These are phyloP conservation scores for Phalacrocorax pelagicus DNA, from an alignment of 2,113 vertebrate genomes.

Conservation along the genomic window DNA sequence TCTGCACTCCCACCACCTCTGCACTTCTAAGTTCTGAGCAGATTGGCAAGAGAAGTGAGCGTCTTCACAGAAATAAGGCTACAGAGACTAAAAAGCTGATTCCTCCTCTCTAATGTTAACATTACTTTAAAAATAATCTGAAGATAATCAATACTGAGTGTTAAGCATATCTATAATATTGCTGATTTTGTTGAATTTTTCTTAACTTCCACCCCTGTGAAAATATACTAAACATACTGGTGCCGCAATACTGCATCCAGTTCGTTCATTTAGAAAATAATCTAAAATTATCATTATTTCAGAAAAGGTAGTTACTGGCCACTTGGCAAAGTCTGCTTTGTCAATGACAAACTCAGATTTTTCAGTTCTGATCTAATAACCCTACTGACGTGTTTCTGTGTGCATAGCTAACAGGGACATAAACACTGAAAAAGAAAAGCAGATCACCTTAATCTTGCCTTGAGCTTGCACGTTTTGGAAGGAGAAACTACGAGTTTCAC, in stretches of 20 bases:
- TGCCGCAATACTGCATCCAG: neutral
- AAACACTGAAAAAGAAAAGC: fast-evolving
- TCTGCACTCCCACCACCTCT: neutral
- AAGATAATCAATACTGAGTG: neutral
- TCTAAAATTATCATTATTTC: neutral
- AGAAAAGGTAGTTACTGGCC: neutral
- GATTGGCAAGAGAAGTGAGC: neutral
- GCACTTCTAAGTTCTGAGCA: neutral
- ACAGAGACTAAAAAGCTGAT: neutral
- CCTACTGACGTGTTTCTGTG: neutral
- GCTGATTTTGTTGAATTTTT: neutral
- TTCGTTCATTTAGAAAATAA: neutral
- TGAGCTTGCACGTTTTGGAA: neutral
- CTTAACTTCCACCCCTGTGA: neutral
- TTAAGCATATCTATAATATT: neutral
- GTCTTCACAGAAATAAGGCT: neutral
- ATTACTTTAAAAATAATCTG: neutral
- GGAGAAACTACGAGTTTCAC: neutral
- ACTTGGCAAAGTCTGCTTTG: neutral
- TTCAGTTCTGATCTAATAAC: neutral
- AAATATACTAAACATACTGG: neutral
- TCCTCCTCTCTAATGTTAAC: neutral
- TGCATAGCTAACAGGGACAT: neutral
- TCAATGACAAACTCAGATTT: neutral
- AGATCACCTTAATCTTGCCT: neutral